Percentiles rank a stretch among this genome's conserved stretches.
These are phyloP conservation scores for Prostheceraeus crozeri DNA, from an alignment of 2,888 invertebrate species.

Conservation along the genomic window DNA sequence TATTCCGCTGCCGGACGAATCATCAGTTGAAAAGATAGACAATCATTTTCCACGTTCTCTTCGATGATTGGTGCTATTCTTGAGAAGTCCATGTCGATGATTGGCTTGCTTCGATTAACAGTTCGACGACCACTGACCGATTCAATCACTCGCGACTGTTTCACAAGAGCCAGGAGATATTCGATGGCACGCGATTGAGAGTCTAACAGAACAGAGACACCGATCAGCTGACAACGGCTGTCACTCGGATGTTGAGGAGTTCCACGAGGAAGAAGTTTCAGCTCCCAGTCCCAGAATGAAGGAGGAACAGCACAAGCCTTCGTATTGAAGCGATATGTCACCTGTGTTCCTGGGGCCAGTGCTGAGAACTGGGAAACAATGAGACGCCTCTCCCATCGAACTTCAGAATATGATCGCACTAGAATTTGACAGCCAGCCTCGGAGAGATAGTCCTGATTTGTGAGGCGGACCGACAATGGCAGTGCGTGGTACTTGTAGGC, in stretches of 20 bases:
- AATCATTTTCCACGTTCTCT: too few relatives aligned
- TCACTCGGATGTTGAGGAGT: constrained; percentile 48
- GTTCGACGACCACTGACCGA: background rate
- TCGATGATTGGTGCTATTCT: too few relatives aligned
- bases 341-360: constrained; percentile 48
- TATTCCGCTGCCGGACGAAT: too few relatives aligned
- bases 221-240: constrained; percentile 48
- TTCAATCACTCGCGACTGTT: constrained; percentile 42
- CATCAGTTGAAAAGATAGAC: too few relatives aligned
- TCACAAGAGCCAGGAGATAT: constrained; percentile 53
- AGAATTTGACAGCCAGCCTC: constrained; percentile 50
- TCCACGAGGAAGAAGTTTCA: constrained; percentile 54
- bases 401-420: constrained; percentile 56
- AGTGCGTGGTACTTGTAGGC: constrained; percentile 58
- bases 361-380: constrained; percentile 47
- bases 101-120: constrained; percentile 13
- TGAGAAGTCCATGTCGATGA: constrained; percentile 10
- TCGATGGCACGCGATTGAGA: constrained; percentile 52
- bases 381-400: constrained; percentile 58
- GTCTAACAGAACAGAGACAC: constrained; percentile 52
- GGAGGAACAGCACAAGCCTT: constrained; percentile 54
- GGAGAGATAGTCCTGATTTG: too few relatives aligned
- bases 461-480: constrained; percentile 52
- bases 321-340: constrained; percentile 52
- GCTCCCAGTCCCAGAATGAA: constrained; percentile 58